These are phyloP conservation scores for Lycaena phlaeas DNA, from an alignment of 2,888 invertebrate genomes.

Conservation along the genomic window DNA sequence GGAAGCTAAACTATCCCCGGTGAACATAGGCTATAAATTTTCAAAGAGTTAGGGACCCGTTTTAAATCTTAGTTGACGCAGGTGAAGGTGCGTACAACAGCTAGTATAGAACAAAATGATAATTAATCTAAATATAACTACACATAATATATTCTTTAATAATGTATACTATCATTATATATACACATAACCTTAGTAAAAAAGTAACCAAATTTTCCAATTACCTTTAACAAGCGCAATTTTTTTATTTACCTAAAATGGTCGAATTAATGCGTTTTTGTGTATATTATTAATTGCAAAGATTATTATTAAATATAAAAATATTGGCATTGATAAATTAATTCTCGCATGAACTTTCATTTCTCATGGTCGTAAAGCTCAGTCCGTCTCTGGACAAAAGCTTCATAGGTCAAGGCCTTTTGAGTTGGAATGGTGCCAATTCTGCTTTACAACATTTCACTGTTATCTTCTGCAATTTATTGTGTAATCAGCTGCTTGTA, in stretches of 20 bases:
- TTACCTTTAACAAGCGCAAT: no score
- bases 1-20: no score
- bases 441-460: constrained; percentile 13
- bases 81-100: no score
- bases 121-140: no score
- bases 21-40: no score
- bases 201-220: no score
- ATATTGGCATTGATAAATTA: constrained; percentile 23
- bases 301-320: constrained; percentile 10
- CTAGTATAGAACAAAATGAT: no score
- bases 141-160: no score
- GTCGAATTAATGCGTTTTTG: background rate
- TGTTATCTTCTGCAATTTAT: constrained; percentile 18
- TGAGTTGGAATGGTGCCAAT: constrained; percentile 35
- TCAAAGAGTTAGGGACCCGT: no score
- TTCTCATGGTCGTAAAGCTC: constrained; percentile 24
- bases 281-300: background rate
- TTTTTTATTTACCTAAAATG: background rate
- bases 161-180: no score
- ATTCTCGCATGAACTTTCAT: constrained; percentile 25
- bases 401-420: constrained; percentile 38
- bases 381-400: constrained; percentile 22
- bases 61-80: no score
- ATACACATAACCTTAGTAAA: no score
- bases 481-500: constrained; percentile 5